Base-by-base conservation (phyloP, 2,113 vertebrate genomes). In the Coregonus clupeaformis region DNA sequence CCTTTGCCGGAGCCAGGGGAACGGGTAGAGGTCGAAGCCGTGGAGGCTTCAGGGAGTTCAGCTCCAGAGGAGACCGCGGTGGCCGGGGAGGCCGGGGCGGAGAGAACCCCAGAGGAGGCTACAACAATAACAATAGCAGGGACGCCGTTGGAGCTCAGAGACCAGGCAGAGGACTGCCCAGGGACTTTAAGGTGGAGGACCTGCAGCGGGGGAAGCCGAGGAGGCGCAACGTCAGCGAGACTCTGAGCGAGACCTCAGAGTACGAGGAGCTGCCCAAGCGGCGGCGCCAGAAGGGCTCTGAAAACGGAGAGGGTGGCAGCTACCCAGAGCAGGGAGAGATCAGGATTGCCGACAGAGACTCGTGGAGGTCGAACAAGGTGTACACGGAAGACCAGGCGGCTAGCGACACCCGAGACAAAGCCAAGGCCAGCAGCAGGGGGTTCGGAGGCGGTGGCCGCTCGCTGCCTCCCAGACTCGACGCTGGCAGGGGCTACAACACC, bases 211-310 rank as follows among this genome's bases (percentile, higher is more conserved):
- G 95, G 49, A 97, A 95, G 73, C 95, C 96, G 0, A 87, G 98
- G 11, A 91, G 98, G 5, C 84, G 98, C 1, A 97, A 98, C 0
- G 96, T 96, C 3, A 99, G 98, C 0, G 98, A 99, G 91, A 99
- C 97, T 0, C 93, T 97, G 76, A 99, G 98, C 0, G 97, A 99
- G 82, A 91, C 96, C n/a, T 99, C 98, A 0, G 97, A 99, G 65
- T 98, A 98, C 0, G 98, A 99, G 79, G 98, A 99, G 71, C 94
- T 97, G 7, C 98, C 98, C 13, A 99, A 99, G 81, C 94, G 98
- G 3, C 94, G 96, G 0, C 92, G 96, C 0, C 95, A 99, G 86
- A 93, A 96, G 66, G 96, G 93, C 24, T 83, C 92, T 0, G 97
- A 98, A 83, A 93, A 93, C 5, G 94, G 95, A 69, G 93, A 91